phyloP scores from a whole-genome alignment of 2,797 vertebrate genomes.

The Austrolebias charrua region DNA sequence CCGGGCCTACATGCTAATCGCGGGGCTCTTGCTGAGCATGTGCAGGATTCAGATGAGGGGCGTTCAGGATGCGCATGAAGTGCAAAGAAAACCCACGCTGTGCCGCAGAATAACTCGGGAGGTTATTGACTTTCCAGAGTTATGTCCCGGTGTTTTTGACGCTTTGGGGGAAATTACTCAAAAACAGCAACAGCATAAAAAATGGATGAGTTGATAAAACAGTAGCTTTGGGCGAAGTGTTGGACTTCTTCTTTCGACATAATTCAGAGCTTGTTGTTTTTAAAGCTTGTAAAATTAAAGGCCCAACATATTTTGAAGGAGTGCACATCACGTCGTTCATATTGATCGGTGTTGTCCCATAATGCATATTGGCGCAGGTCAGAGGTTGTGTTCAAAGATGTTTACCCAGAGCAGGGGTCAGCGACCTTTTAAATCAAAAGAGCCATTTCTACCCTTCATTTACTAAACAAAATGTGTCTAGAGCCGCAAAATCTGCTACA shows the following conservation, averaged over 20 bases:
- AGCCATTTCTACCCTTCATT: too few relatives aligned
- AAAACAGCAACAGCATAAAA: conserved; percentile 15
- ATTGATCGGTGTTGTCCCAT: not conserved
- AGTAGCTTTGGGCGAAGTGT: conserved; percentile 36
- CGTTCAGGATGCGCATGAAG: conserved; percentile 4
- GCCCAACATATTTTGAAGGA: too few relatives aligned
- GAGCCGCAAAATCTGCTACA: too few relatives aligned
- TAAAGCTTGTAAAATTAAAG: conserved; percentile 11
- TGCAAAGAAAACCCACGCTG: not conserved
- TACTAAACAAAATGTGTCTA: too few relatives aligned
- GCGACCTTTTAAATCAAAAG: too few relatives aligned
- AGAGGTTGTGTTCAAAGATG: conserved; percentile 7
- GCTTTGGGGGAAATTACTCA: conserved; percentile 48
- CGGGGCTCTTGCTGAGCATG: not conserved
- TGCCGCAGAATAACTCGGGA: not conserved
- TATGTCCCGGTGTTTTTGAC: conserved; percentile 12
- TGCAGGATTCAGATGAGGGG: not conserved
- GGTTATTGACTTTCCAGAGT: conserved; percentile 11
- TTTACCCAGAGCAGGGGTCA: not conserved
- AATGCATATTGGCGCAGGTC: not conserved
- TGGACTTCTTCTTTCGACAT: conserved; percentile 18
- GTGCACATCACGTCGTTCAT: not conserved
- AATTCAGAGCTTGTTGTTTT: conserved; percentile 16
- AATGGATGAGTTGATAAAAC: conserved; percentile 43
- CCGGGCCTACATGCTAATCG: not conserved